Percentiles rank a stretch among this genome's conserved stretches.
These are phyloP conservation scores for Menidia beryllina DNA, from an alignment of 2,113 vertebrate species.

Conservation along the genomic window DNA sequence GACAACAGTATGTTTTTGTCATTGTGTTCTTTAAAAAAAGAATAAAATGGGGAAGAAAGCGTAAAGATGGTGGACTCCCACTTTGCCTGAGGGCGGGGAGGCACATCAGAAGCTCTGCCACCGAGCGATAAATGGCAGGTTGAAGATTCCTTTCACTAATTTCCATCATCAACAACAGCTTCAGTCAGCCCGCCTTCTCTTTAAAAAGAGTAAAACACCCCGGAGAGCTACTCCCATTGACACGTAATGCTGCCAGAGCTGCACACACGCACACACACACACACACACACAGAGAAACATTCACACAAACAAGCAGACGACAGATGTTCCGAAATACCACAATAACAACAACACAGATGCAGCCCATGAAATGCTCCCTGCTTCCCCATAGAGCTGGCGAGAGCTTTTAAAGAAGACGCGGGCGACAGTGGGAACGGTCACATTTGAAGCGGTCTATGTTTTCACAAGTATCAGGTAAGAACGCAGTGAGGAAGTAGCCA, in stretches of 20 bases:
- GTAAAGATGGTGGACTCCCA: conserved; percentile 10
- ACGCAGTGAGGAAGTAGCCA: conserved; percentile 27
- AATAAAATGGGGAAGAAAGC: neutral
- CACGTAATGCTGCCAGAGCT: conserved; percentile 41
- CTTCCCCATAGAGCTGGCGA: conserved; percentile 42
- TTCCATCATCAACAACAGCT: conserved; percentile 42
- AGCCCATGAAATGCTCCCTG: conserved; percentile 68
- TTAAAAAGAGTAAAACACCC: conserved; percentile 53
- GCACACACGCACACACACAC: conserved; percentile 32
- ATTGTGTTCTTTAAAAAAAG: conserved; percentile 13
- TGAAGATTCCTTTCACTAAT: conserved; percentile 47
- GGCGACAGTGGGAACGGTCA: conserved; percentile 11
- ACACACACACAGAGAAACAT: conserved; percentile 48
- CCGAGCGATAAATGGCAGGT: conserved; percentile 29
- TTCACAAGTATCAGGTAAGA: conserved; percentile 32
- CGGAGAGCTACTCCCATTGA: conserved; percentile 43
- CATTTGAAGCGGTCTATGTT: conserved; percentile 9
- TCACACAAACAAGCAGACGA: conserved; percentile 57
- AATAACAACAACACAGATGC: conserved; percentile 67
- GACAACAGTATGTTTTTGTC: neutral
- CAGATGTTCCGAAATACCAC: conserved; percentile 80
- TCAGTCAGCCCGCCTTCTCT: conserved; percentile 39
- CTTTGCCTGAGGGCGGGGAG: conserved; percentile 2
- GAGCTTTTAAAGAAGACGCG: conserved; percentile 29
- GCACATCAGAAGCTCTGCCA: conserved; percentile 21